Evolutionary conservation across 2,113 vertebrate genomes (phyloP).

Genomic region (Pan troglodytes): DNA sequence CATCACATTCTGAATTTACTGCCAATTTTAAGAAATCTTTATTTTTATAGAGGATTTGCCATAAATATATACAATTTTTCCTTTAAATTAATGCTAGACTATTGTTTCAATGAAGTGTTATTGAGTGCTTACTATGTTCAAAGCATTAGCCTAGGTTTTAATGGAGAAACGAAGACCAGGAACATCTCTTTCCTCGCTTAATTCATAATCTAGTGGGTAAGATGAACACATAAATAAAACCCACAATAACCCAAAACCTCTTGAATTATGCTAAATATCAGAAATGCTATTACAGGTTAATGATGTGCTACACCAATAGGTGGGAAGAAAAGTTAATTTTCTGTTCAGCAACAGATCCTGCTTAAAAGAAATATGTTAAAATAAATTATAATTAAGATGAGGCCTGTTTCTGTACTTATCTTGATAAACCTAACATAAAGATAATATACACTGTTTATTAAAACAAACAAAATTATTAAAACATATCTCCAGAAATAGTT

Average conservation of each 20-base stretch:
- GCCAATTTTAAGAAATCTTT: neutral
- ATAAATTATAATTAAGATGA: neutral
- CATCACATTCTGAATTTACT: neutral
- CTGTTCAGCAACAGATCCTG: neutral
- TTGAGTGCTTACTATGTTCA: neutral
- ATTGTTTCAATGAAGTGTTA: neutral
- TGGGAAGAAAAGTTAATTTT: neutral
- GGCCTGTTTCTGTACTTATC: neutral
- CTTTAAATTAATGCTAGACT: neutral
- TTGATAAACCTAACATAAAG: neutral
- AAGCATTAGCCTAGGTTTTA: conserved; percentile 1
- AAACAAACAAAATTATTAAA: neutral
- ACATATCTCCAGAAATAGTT: neutral
- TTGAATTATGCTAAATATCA: neutral
- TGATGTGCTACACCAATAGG: neutral
- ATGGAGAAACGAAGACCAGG: neutral
- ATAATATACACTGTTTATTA: neutral
- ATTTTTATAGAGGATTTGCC: neutral
- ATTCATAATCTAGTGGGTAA: neutral
- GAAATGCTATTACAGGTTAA: neutral
- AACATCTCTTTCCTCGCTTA: neutral
- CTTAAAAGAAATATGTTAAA: neutral
- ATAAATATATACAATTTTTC: neutral
- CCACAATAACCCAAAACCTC: neutral
- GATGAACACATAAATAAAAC: neutral